phyloP scores from a whole-genome alignment of 2,113 vertebrate genomes.

The Clarias magur region DNA sequence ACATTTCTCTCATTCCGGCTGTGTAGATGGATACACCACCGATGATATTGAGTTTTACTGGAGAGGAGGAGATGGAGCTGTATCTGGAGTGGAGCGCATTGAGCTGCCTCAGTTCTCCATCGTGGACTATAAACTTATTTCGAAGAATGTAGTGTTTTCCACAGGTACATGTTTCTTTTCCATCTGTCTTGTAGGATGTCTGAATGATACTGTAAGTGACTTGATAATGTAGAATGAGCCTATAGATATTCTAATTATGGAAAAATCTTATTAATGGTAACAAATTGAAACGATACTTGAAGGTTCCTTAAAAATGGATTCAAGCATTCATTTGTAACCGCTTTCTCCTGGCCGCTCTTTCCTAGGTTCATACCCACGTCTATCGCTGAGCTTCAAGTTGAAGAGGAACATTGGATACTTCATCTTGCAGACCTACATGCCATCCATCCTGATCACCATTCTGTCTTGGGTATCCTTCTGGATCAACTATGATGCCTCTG shows the following conservation, averaged over 20 bases:
- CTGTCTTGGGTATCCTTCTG: slow-evolving; percentile 99
- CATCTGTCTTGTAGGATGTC: background rate
- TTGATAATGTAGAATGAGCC: background rate
- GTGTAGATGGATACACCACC: slow-evolving; percentile 95
- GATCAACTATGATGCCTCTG: slow-evolving; percentile 99
- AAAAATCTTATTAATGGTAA: too few species aligned
- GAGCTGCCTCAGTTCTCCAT: slow-evolving; percentile 98
- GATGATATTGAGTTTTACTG: slow-evolving; percentile 99
- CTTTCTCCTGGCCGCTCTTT: background rate
- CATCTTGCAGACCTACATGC: slow-evolving; percentile 99
- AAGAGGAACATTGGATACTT: slow-evolving; percentile 99
- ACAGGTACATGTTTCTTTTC: slow-evolving; percentile 77
- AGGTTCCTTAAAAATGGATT: background rate
- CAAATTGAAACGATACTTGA: background rate
- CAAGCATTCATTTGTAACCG: background rate
- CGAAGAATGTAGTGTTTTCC: slow-evolving; percentile 97
- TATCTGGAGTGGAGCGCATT: slow-evolving; percentile 94
- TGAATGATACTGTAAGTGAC: background rate
- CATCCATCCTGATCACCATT: slow-evolving; percentile 98
- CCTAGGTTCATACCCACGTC: slow-evolving; percentile 93
- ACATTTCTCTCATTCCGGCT: slow-evolving; percentile 25
- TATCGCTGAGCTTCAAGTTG: slow-evolving; percentile 98
- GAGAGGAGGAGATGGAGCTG: slow-evolving; percentile 91
- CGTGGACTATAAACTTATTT: slow-evolving; percentile 96
- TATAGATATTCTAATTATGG: background rate